Evolutionary conservation across 2,797 vertebrate genomes (phyloP), one percentile per base, ranked within the genome.

Genomic region (Pempheris klunzingeri): DNA sequence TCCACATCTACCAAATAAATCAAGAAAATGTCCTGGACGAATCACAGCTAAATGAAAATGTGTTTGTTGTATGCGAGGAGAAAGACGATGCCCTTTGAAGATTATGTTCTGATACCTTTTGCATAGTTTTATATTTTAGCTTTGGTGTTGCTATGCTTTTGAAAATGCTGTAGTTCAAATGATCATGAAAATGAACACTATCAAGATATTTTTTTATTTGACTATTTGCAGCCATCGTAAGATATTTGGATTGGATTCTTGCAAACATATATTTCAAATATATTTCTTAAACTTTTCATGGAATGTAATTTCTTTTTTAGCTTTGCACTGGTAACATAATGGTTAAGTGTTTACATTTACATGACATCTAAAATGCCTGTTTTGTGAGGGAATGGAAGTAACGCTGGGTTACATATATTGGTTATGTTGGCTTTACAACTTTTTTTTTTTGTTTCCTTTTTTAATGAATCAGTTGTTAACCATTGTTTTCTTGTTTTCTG

Each of bases 1-100:
- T 84, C 84, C 41, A 81, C 38, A 34, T 83, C 86, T 18, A 39
- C n/a, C 7, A 82, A n/a, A 54, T 87, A 85, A 83, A 82, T 50
- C n/a, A 63, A 77, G 24, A 24, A 60, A 65, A 74, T 14, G 0
- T 32, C 12, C 28, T 60, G 26, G n/a, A n/a, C n/a, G n/a, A n/a
- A n/a, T n/a, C n/a, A n/a, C n/a, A n/a, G n/a, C n/a, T n/a, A n/a
- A n/a, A n/a, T n/a, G 18, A 30, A 57, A 30, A 36, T 64, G 44
- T 59, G 4, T 66, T 49, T 65, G 10, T 43, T 70, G 4, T 78
- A 5, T 68, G 41, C 41, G 34, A 65, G 26, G n/a, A 61, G 30
- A 68, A 60, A 44, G 1, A 52, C 44, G 39, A 43, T 54, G 39
- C 22, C 3, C 28, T 69, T 46, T 5, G 11, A 59, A 13, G 15